These are phyloP conservation scores for Dromaius novaehollandiae DNA, from an alignment of 2,113 vertebrate species.

Conservation along the genomic window DNA sequence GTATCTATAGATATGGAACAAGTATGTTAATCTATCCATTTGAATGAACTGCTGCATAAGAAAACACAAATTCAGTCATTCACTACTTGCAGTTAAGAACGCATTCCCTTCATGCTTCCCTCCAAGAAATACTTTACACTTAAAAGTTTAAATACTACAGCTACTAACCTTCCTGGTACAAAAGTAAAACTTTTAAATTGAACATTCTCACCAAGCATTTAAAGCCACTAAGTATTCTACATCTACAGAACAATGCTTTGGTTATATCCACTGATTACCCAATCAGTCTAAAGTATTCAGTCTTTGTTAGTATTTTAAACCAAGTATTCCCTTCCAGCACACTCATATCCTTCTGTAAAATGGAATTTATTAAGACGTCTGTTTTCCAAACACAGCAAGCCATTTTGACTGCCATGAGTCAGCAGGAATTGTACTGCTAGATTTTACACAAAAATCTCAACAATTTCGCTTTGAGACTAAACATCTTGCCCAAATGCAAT, in stretches of 20 bases:
- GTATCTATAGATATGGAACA: rapidly evolving
- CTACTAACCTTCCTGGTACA: not conserved
- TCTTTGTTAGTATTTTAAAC: not conserved
- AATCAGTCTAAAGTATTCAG: not conserved
- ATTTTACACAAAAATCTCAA: not conserved
- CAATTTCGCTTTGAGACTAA: not conserved
- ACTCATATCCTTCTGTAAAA: not conserved
- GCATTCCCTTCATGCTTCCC: not conserved
- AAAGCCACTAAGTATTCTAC: not conserved
- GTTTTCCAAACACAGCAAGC: not conserved
- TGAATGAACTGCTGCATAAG: not conserved
- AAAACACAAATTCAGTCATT: not conserved
- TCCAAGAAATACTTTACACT: not conserved
- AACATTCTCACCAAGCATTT: not conserved
- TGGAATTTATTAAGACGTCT: not conserved
- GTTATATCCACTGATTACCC: not conserved
- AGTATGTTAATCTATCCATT: not conserved
- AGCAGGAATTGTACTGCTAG: not conserved
- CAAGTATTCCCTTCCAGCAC: rapidly evolving
- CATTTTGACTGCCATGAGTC: not conserved
- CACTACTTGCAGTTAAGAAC: not conserved
- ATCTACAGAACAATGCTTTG: not conserved
- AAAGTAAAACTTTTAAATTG: not conserved
- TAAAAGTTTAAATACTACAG: not conserved
- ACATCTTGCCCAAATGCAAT: not conserved